phyloP scores from a whole-genome alignment of 2,113 vertebrate genomes.

The Chamaetylas fuelleborni region DNA sequence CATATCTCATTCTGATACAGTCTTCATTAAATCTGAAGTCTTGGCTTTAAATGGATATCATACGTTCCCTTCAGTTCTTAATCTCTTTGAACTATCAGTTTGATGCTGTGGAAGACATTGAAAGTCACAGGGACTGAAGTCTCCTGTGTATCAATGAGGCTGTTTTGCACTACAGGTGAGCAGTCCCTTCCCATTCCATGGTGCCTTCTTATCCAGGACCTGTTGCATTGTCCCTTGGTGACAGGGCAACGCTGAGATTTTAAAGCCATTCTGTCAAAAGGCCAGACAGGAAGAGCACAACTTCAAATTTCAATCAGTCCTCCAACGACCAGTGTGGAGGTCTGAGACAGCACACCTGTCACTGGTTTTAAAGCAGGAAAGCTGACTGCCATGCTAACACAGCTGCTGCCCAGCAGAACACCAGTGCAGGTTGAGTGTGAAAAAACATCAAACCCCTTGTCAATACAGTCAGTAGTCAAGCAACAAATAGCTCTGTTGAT shows the following conservation, averaged over 20 bases:
- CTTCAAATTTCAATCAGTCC: conserved; percentile 5
- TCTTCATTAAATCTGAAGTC: conserved; percentile 73
- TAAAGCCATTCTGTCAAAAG: not conserved
- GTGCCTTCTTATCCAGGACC: not conserved
- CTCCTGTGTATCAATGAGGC: conserved; percentile 60
- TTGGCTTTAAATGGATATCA: conserved; percentile 72
- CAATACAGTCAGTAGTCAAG: not conserved
- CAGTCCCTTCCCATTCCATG: not conserved
- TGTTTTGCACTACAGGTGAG: not conserved
- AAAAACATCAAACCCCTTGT: not conserved
- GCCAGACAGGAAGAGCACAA: not conserved
- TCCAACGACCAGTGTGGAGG: not conserved
- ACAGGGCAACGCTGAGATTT: not conserved
- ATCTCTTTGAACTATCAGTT: conserved; percentile 77
- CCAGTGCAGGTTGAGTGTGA: not conserved
- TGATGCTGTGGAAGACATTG: conserved; percentile 66
- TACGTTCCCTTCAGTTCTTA: conserved; percentile 73
- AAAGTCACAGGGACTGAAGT: conserved; percentile 66
- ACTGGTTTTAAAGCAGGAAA: not conserved
- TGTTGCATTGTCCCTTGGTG: not conserved
- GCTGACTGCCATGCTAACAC: not conserved
- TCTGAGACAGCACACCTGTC: not conserved
- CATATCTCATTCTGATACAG: conserved; percentile 72
- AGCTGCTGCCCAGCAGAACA: not conserved
- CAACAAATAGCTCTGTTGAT: not conserved